These are phyloP conservation scores for Epinephelus fuscoguttatus DNA, from an alignment of 2,113 vertebrate genomes.

Conservation along the genomic window DNA sequence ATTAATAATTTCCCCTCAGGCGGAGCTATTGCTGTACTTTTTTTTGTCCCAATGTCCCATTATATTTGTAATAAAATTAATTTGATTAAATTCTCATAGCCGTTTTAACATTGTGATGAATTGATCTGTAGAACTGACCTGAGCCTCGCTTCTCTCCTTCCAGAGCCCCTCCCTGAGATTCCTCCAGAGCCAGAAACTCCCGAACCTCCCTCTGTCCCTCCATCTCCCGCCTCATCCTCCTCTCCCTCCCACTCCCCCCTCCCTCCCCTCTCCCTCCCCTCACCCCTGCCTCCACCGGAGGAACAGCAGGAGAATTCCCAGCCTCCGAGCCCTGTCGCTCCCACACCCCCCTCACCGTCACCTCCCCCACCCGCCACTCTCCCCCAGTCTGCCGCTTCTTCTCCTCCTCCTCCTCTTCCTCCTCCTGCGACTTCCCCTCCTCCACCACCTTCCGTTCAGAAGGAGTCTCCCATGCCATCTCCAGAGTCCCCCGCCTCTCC, in stretches of 20 bases:
- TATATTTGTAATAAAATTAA: slow-evolving; percentile 7
- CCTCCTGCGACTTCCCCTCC: slow-evolving; percentile 55
- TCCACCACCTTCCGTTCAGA: slow-evolving; percentile 54
- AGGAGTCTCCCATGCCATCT: slow-evolving; percentile 73
- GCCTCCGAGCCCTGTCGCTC: slow-evolving; percentile 62
- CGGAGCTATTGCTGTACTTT: background rate
- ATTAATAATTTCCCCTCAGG: background rate
- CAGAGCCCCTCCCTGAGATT: slow-evolving; percentile 76
- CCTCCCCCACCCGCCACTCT: slow-evolving; percentile 34
- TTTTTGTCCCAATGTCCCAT: background rate
- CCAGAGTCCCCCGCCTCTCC: slow-evolving; percentile 79
- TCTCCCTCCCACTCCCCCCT: slow-evolving; percentile 66
- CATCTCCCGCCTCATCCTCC: slow-evolving; percentile 65
- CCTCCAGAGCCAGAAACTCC: slow-evolving; percentile 58
- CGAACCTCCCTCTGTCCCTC: slow-evolving; percentile 72
- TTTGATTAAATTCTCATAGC: slow-evolving; percentile 5
- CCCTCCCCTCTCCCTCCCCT: slow-evolving; percentile 72
- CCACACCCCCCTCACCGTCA: slow-evolving; percentile 51
- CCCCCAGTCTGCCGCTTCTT: slow-evolving; percentile 42
- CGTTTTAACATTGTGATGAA: background rate
- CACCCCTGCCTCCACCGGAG: slow-evolving; percentile 79
- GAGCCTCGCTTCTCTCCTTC: slow-evolving; percentile 17
- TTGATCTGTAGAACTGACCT: slow-evolving; percentile 1
- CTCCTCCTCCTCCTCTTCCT: slow-evolving; percentile 35
- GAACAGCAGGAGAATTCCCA: slow-evolving; percentile 74